Conservation (phyloP, 2,797 vertebrate genomes). For the Salmo trutta region DNA sequence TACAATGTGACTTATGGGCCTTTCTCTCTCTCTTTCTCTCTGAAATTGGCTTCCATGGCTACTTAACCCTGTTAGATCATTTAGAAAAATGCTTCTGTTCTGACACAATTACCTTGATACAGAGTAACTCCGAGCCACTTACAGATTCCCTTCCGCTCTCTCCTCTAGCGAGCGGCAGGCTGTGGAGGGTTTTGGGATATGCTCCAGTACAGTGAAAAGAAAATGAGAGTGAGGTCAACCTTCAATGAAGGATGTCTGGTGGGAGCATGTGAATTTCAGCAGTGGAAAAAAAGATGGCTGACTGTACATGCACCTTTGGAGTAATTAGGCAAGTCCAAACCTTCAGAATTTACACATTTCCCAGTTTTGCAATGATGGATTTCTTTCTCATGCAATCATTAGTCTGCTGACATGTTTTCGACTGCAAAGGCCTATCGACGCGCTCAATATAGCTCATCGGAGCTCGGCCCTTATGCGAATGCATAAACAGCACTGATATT, state of each 20-base stretch:
- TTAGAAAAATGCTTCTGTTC: neutral
- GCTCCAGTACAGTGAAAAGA: constrained; percentile 24
- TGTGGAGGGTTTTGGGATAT: constrained; percentile 28
- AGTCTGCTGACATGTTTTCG: constrained; percentile 15
- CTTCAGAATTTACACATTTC: neutral
- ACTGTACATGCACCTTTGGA: constrained; percentile 9
- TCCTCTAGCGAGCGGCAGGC: neutral
- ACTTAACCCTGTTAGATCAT: constrained; percentile 13
- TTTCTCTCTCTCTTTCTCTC: constrained; percentile 19
- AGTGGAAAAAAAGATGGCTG: constrained; percentile 19
- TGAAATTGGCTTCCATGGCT: constrained; percentile 44
- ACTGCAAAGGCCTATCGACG: constrained; percentile 35
- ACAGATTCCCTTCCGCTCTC: constrained; percentile 30
- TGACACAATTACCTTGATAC: constrained; percentile 37
- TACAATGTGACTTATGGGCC: constrained; percentile 47
- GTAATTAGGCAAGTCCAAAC: neutral
- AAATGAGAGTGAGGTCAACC: constrained; percentile 33
- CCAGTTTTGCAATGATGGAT: neutral
- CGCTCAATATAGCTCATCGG: constrained; percentile 56
- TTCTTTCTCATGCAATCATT: neutral
- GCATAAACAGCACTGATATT: constrained; percentile 73
- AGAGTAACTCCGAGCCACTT: constrained; percentile 24
- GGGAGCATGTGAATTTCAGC: neutral
- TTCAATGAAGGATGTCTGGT: constrained; percentile 27
- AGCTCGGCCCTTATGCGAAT: constrained; percentile 45